A percentile compares a stretch with the other conserved stretches of the same genome.
Evolutionary conservation across 2,888 invertebrate species (phyloP).

Genomic region (Ecdyonurus torrentis): DNA sequence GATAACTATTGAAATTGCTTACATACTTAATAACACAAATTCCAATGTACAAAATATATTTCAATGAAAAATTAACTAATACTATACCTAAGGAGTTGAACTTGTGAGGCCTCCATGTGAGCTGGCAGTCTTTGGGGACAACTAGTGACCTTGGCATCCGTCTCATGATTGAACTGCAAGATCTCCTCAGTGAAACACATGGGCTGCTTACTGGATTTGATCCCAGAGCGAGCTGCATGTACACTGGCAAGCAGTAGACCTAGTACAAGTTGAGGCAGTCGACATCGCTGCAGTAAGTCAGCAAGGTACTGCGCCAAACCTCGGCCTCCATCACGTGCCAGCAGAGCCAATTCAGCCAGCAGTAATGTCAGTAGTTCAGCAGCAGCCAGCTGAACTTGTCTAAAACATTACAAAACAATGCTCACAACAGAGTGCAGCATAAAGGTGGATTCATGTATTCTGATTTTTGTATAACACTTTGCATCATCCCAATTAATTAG

Average conservation of each 20-base stretch:
- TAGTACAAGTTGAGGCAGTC: slow-evolving; percentile 66
- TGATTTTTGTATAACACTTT: no score
- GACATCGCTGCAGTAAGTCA: slow-evolving; percentile 55
- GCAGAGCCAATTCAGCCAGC: slow-evolving; percentile 50
- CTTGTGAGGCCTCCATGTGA: slow-evolving; percentile 50
- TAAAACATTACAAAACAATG: background rate
- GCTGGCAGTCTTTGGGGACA: slow-evolving; percentile 28
- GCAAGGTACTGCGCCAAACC: slow-evolving; percentile 60
- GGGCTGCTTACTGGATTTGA: slow-evolving; percentile 23
- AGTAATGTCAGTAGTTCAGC: slow-evolving; percentile 55
- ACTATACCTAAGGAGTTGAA: slow-evolving; percentile 45
- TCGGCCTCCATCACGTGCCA: slow-evolving; percentile 54
- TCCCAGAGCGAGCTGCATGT: slow-evolving; percentile 20
- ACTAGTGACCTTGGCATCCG: slow-evolving; percentile 24
- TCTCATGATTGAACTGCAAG: slow-evolving; percentile 49
- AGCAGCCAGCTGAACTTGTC: slow-evolving; percentile 53
- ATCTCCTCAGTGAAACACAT: slow-evolving; percentile 50
- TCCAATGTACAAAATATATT: background rate
- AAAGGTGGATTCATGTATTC: no score
- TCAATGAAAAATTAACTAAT: slow-evolving; percentile 13
- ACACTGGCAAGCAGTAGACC: slow-evolving; percentile 67
- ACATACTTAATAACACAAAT: background rate
- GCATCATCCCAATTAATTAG: no score
- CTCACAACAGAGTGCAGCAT: no score
- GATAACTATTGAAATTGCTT: no score